A percentile compares a stretch with the other conserved stretches of the same genome.
Conservation (phyloP, 2,888 invertebrate species). For the Drosophila anomelani region DNA sequence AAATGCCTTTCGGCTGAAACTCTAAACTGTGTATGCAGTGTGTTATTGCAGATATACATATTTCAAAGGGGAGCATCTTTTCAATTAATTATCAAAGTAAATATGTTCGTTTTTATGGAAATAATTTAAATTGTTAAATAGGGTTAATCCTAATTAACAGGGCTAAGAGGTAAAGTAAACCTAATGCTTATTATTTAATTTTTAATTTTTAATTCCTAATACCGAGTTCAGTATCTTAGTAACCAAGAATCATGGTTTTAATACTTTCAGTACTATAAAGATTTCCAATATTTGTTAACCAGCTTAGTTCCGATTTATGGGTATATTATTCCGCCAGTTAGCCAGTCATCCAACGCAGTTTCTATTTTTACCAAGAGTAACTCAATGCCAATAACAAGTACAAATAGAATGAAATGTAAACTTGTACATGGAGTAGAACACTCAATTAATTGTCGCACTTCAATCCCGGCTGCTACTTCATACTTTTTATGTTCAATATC, state of each 20-base stretch:
- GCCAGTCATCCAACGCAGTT: conserved; percentile 9
- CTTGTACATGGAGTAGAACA: conserved; percentile 21
- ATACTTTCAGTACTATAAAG: background rate
- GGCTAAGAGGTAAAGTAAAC: accelerated
- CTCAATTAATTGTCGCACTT: conserved; percentile 27
- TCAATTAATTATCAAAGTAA: background rate
- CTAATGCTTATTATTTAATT: too few relatives aligned
- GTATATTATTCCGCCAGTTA: background rate
- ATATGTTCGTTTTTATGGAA: background rate
- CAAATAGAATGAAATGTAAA: conserved; percentile 17
- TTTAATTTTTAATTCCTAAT: background rate
- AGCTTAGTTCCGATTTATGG: background rate
- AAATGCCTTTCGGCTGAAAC: background rate
- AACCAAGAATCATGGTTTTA: background rate
- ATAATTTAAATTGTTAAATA: background rate
- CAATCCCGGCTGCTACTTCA: conserved; percentile 13
- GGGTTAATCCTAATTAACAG: background rate
- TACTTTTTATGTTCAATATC: conserved; percentile 28
- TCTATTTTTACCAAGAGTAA: conserved; percentile 15
- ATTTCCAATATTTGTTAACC: background rate
- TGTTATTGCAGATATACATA: too few relatives aligned
- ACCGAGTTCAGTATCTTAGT: background rate
- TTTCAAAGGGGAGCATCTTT: background rate
- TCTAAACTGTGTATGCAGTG: background rate
- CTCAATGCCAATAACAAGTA: conserved; percentile 24